Evolutionary conservation across 2,888 invertebrate genomes (phyloP).

Genomic region (Mythimna impura): DNA sequence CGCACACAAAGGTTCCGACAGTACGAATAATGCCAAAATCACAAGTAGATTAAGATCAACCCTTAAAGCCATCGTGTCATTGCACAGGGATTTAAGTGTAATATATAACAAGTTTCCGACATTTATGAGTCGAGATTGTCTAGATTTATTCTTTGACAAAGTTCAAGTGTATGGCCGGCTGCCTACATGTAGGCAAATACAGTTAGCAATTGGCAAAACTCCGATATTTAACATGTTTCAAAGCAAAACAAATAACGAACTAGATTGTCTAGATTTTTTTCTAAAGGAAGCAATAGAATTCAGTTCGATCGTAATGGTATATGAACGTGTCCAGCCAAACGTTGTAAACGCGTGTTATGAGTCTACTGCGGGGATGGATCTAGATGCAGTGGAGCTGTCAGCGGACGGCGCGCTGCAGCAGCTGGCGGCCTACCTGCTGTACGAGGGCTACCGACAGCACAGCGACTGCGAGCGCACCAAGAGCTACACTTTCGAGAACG

Average conservation of each 20-base stretch:
- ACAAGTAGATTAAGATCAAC: conserved; percentile 34
- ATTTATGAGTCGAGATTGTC: conserved; percentile 45
- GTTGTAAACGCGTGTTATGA: not conserved
- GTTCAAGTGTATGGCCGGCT: conserved; percentile 17
- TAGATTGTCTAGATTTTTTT: conserved; percentile 37
- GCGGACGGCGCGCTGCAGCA: conserved; percentile 17
- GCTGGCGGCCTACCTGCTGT: conserved; percentile 44
- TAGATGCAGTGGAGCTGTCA: conserved; percentile 13
- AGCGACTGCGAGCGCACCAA: conserved; percentile 36
- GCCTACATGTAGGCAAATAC: conserved; percentile 41
- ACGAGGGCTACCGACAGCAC: conserved; percentile 36
- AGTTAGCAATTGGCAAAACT: conserved; percentile 15
- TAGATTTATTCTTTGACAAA: conserved; percentile 44
- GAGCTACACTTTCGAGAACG: conserved; percentile 36
- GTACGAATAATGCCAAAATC: conserved; percentile 18
- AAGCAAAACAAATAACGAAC: conserved; percentile 11
- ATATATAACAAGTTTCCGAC: conserved; percentile 26
- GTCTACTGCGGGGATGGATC: conserved; percentile 1
- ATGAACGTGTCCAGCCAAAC: conserved; percentile 6
- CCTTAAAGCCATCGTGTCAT: conserved; percentile 38
- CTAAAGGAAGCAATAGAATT: conserved; percentile 24
- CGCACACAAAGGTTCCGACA: not conserved
- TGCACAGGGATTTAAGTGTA: conserved; percentile 31
- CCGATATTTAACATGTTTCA: conserved; percentile 53
- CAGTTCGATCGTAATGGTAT: conserved; percentile 31